Evolutionary conservation across 2,113 vertebrate genomes (phyloP), one percentile per base, ranked within the genome.

Genomic region (Pristiophorus japonicus): DNA sequence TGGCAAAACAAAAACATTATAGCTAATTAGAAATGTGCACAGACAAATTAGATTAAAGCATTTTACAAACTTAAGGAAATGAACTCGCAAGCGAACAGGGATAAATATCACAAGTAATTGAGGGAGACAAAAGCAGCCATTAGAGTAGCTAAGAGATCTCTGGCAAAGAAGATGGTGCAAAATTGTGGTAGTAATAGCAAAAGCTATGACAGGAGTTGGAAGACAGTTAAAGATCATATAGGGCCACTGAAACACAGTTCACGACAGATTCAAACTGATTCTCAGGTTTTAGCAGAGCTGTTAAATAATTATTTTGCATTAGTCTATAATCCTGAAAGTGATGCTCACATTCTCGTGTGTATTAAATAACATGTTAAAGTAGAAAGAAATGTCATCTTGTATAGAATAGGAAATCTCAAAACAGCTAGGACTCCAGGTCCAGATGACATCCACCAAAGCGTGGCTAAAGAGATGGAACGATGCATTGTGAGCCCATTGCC

Each of bases 41-140:
- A 88, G 27, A 30, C 47, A 88, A 88, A 55, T 81, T 81, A 81
- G 12, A 5, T 81, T 38, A 20, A 55, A 34, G 10, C 47, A 30
- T 59, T 88, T 88, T 88, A 55, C 47, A 88, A 88, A 47, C 8
- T 88, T 88, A 88, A 88, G 51, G 85, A 88, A 16, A 14, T 88
- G 59, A 87, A 87, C 47, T 88, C 38, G 75, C 47, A 30, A 30
- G 47, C 4, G 30, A 88, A 55, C 27, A 88, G 8, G 51, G 27
- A 3, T 34, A 51, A 51, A 10, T 30, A 47, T 45, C 84, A 87
- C 45, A 87, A 51, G 22, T 3, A 51, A 55, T 30, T 11, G 47
- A 88, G 47, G 27, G 45, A 47, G 20, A 59, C 12, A 88, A 88
- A 88, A 55, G 7, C 3, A 59, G 11, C 51, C 51, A 88, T 59